Evolutionary conservation across 2,113 vertebrate species (phyloP), one percentile per base, ranked within the genome.

Genomic region (Oreotrochilus melanogaster): DNA sequence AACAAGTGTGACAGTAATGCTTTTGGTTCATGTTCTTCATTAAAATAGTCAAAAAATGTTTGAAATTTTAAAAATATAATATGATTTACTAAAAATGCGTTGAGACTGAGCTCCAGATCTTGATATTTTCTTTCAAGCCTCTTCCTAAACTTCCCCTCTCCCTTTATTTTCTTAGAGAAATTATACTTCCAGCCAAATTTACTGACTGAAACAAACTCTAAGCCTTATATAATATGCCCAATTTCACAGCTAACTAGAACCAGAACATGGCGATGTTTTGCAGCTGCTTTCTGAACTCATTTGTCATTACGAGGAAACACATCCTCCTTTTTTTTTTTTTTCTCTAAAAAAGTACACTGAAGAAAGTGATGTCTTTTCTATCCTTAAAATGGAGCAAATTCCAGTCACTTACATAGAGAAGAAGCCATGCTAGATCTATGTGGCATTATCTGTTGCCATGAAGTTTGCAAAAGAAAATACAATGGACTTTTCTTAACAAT

Each of bases 11-110:
- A 78, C 61, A 89, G 78, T 75, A 82, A 95, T 0, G 0, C 28
- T 79, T 95, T 69, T 82, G 6, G 7, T 70, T 96, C n/a, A 30
- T 94, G 92, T 97, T 91, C 78, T 79, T 67, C 87, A 62, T 58
- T 76, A 54, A 93, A 95, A 93, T 87, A 93, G 71, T 50, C 56
- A 28, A 62, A 78, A 97, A 91, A 37, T 9, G 33, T 54, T 73
- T 72, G 57, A 91, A 82, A 76, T 82, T 87, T 89, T 82, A 31
- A 94, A 93, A 79, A 30, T 24, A 31, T 70, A 81, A 58, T 37
- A 62, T 74, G 74, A 93, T 84, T 94, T 85, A 76, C 91, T 58
- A 89, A 93, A 88, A 94, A 88, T 43, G 13, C 74, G 18, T 50
- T 61, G 28, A 91, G 81, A 69, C 17, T 78, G 51, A 93, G 76